phyloP scores from a whole-genome alignment of 2,888 invertebrate genomes.

The Epinotia brunnichana region DNA sequence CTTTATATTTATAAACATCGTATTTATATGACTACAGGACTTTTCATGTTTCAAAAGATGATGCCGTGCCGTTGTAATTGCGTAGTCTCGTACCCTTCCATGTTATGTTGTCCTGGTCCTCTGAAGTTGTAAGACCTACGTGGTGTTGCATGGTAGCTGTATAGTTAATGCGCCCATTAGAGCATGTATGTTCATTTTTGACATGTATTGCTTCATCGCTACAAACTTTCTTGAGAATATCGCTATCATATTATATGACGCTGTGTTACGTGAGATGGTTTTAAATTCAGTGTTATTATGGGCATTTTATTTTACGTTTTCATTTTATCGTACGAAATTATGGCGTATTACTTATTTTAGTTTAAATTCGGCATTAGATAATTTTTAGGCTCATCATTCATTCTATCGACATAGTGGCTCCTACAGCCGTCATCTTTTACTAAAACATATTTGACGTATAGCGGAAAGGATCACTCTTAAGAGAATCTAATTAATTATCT shows the following conservation, averaged over 20 bases:
- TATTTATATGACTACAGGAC: slow-evolving; percentile 23
- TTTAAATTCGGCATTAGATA: too few species aligned
- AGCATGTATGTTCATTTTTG: slow-evolving; percentile 10
- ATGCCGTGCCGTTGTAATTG: slow-evolving; percentile 2
- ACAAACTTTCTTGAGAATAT: slow-evolving; percentile 1
- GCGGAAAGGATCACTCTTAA: neutral
- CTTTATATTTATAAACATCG: neutral
- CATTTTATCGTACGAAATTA: too few species aligned
- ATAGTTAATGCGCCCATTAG: slow-evolving; percentile 18
- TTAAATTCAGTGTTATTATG: too few species aligned
- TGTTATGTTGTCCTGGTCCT: neutral
- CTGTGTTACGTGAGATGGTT: neutral
- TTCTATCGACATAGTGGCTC: too few species aligned
- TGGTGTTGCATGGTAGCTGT: slow-evolving; percentile 11
- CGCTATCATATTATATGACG: neutral
- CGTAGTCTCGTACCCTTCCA: neutral
- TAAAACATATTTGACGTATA: neutral
- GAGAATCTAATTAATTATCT: neutral
- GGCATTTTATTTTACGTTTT: too few species aligned
- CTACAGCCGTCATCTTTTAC: too few species aligned
- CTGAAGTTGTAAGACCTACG: slow-evolving; percentile 1
- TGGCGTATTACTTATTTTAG: too few species aligned
- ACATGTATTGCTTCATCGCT: slow-evolving; percentile 27
- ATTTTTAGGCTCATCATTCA: too few species aligned
- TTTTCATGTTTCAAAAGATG: neutral